Conservation (phyloP, 2,797 vertebrate genomes). For the Coreius guichenoti region DNA sequence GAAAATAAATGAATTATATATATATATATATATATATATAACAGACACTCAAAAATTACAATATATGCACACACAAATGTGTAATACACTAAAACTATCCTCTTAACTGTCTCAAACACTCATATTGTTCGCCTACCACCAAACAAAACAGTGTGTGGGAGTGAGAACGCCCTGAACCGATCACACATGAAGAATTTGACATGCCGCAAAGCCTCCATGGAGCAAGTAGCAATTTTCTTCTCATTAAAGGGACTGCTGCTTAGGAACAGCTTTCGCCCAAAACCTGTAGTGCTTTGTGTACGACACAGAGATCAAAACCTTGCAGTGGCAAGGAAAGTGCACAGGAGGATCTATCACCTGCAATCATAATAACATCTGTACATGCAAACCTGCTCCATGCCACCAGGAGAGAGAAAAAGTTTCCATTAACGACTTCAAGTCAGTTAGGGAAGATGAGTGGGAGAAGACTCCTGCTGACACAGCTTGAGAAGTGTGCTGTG, state of each 20-base stretch:
- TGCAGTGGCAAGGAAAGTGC: slow-evolving; percentile 6
- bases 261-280: slow-evolving; percentile 50
- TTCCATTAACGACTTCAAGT: slow-evolving; percentile 46
- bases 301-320: slow-evolving; percentile 36
- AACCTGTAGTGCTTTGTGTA: slow-evolving; percentile 46
- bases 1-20: too few relatives aligned
- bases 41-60: background rate
- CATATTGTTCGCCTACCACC: slow-evolving; percentile 49
- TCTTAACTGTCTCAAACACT: slow-evolving; percentile 22
- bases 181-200: slow-evolving; percentile 55
- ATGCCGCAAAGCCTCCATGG: slow-evolving; percentile 38
- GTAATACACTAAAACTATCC: slow-evolving; percentile 1
- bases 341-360: slow-evolving; percentile 45
- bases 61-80: slow-evolving; percentile 21
- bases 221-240: slow-evolving; percentile 64
- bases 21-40: background rate
- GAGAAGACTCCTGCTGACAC: slow-evolving; percentile 54
- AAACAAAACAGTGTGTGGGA: slow-evolving; percentile 61
- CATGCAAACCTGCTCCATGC: slow-evolving; percentile 1
- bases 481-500: slow-evolving; percentile 56
- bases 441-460: slow-evolving; percentile 40
- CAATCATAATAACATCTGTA: slow-evolving; percentile 33
- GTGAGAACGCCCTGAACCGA: slow-evolving; percentile 58
- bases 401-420: slow-evolving; percentile 44
- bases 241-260: slow-evolving; percentile 52